Evolutionary conservation across 2,113 vertebrate genomes (phyloP).

Genomic region (Mionectes macconnelli): DNA sequence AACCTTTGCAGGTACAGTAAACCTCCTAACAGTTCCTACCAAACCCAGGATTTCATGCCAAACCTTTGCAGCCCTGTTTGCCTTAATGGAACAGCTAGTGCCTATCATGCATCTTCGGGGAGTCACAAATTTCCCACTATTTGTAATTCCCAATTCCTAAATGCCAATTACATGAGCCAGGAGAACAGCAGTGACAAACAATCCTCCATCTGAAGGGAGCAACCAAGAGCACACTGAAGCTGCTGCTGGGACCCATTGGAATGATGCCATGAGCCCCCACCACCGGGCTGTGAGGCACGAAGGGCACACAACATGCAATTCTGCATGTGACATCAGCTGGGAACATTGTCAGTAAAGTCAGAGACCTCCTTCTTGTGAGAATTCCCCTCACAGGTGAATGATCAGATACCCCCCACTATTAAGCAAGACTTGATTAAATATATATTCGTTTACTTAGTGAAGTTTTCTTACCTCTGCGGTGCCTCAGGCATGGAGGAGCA

Average conservation of each 20-base stretch:
- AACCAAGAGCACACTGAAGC: not conserved
- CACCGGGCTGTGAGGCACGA: rapidly evolving
- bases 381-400: not conserved
- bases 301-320: not conserved
- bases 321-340: not conserved
- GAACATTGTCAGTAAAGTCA: not conserved
- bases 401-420: not conserved
- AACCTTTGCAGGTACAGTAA: not conserved
- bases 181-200: not conserved
- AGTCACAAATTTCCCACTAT: not conserved
- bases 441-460: not conserved
- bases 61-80: not conserved
- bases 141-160: not conserved
- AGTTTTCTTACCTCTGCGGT: conserved; percentile 35
- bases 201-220: not conserved
- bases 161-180: not conserved
- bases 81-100: not conserved
- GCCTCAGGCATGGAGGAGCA: not conserved
- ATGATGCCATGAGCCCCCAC: not conserved
- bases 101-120: not conserved
- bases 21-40: not conserved
- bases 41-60: not conserved
- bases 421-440: not conserved
- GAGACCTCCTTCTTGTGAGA: not conserved
- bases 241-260: rapidly evolving